phyloP scores from a whole-genome alignment of 2,113 vertebrate genomes.

The Benitochromis conjunctus region DNA sequence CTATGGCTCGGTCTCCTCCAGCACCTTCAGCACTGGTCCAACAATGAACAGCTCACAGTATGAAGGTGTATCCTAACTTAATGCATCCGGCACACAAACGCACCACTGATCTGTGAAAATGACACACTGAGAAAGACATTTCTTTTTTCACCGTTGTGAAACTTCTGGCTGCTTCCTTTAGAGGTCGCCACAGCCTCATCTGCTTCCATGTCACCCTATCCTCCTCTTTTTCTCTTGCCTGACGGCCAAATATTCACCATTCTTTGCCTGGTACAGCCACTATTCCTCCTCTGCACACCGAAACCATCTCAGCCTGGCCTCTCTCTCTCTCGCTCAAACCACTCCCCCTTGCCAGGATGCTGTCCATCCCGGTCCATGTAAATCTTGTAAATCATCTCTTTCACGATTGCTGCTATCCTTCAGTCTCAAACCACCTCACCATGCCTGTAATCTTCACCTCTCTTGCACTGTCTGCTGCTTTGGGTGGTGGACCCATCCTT shows the following conservation, averaged over 20 bases:
- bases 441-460: background rate
- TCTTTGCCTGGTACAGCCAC: background rate
- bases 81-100: too few relatives aligned
- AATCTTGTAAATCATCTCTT: background rate
- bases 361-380: background rate
- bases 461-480: background rate
- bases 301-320: background rate
- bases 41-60: background rate
- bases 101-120: background rate
- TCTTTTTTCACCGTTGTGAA: background rate
- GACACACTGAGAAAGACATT: too few relatives aligned
- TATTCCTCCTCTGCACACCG: background rate
- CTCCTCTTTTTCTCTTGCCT: too few relatives aligned
- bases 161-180: background rate
- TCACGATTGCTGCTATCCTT: background rate
- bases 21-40: background rate
- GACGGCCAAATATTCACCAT: background rate
- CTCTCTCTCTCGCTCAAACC: too few relatives aligned
- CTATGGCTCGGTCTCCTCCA: background rate
- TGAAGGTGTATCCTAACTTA: background rate
- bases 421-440: background rate
- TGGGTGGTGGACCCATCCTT: background rate
- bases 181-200: background rate
- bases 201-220: background rate
- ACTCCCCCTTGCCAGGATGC: background rate